Conservation (phyloP, 2,113 vertebrate species). For the Rousettus leschenaultii region DNA sequence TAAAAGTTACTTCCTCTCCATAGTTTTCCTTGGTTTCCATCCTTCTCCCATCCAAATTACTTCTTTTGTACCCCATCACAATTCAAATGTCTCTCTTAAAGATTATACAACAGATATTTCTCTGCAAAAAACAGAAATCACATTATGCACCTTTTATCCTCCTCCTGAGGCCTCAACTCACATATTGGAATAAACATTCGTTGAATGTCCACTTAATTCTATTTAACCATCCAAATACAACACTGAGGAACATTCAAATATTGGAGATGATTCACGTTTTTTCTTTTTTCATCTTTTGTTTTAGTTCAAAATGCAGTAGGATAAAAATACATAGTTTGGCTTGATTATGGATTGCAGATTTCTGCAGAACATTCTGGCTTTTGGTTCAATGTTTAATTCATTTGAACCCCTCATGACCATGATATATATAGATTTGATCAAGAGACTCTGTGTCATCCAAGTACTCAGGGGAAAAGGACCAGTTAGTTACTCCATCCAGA, state of each 20-base stretch:
- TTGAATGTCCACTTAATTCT: neutral
- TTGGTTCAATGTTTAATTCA: neutral
- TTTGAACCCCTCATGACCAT: neutral
- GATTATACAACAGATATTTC: fast-evolving
- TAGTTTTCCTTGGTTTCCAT: neutral
- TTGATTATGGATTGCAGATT: neutral
- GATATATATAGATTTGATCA: neutral
- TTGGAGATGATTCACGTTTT: neutral
- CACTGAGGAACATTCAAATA: neutral
- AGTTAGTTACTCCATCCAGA: too few species aligned
- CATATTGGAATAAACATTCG: neutral
- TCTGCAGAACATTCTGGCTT: neutral
- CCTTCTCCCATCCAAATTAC: neutral
- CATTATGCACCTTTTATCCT: neutral
- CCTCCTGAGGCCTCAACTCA: neutral
- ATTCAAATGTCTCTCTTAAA: neutral
- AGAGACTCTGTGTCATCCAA: neutral
- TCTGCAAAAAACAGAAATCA: neutral
- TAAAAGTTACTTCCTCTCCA: neutral
- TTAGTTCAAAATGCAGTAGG: neutral
- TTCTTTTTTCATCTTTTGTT: neutral
- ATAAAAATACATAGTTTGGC: neutral
- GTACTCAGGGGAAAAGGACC: neutral
- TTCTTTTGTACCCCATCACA: neutral
- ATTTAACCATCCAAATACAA: neutral